These are phyloP conservation scores for Listrodromus nycthemerus DNA, from an alignment of 2,888 invertebrate species.

Conservation along the genomic window DNA sequence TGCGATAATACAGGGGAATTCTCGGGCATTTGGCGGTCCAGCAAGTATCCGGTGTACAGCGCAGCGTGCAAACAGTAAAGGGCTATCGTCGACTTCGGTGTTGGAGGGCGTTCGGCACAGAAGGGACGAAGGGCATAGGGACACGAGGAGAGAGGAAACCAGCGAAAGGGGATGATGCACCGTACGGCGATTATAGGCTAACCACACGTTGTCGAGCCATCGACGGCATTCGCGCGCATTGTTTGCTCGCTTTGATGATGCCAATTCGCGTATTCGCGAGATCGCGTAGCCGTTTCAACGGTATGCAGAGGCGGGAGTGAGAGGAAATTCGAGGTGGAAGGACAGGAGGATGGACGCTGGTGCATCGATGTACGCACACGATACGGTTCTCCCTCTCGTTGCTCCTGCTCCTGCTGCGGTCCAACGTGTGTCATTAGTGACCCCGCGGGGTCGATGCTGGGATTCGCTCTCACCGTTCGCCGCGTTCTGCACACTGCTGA, in stretches of 20 bases:
- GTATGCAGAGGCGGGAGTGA: slow-evolving; percentile 23
- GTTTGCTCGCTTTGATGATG: slow-evolving; percentile 84
- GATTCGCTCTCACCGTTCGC: slow-evolving; percentile 78
- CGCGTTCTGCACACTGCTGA: slow-evolving; percentile 55
- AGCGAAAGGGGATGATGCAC: slow-evolving; percentile 28
- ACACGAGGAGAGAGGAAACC: slow-evolving; percentile 8
- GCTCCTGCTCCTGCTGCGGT: slow-evolving; percentile 57
- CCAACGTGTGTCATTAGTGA: slow-evolving; percentile 83
- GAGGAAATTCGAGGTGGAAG: slow-evolving; percentile 6
- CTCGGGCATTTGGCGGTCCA: slow-evolving; percentile 64
- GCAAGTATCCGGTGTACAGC: slow-evolving; percentile 46
- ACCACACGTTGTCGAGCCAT: slow-evolving; percentile 84
- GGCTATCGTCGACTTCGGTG: slow-evolving; percentile 44
- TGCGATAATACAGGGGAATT: slow-evolving; percentile 71
- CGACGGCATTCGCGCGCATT: slow-evolving; percentile 82
- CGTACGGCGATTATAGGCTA: slow-evolving; percentile 82
- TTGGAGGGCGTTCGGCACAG: slow-evolving; percentile 51
- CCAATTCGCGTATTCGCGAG: slow-evolving; percentile 82
- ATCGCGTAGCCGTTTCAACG: slow-evolving; percentile 29
- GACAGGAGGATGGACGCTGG: slow-evolving; percentile 37
- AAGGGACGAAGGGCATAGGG: slow-evolving; percentile 38
- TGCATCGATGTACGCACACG: slow-evolving; percentile 60
- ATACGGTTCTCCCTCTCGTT: slow-evolving; percentile 49
- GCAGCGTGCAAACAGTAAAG: slow-evolving; percentile 46
- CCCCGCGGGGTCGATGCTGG: slow-evolving; percentile 75